These are phyloP conservation scores for Drosophila melanogaster DNA, from an alignment of 1,140 invertebrate genomes.

Conservation along the genomic window DNA sequence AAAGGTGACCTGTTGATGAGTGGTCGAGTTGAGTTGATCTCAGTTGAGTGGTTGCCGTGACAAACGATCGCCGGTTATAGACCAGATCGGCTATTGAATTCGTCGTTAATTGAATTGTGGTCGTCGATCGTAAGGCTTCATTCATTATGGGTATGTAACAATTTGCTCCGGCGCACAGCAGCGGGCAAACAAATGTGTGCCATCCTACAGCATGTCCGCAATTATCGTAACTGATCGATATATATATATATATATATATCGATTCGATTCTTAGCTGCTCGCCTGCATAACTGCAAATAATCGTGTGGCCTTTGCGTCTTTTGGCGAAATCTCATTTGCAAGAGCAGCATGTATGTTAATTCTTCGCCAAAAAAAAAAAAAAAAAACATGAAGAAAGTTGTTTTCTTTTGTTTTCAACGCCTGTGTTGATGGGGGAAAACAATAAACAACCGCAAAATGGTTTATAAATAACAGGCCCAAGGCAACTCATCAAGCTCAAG, in stretches of 20 bases:
- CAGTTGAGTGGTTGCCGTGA: slow-evolving; percentile 29
- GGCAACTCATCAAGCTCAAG: slow-evolving; percentile 23
- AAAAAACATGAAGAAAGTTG: slow-evolving; percentile 35
- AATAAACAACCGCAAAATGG: slow-evolving; percentile 44
- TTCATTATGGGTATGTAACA: slow-evolving; percentile 37
- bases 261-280: neutral
- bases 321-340: neutral
- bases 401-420: slow-evolving; percentile 37
- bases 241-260: slow-evolving; percentile 13
- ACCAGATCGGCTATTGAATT: slow-evolving; percentile 27
- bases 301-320: neutral
- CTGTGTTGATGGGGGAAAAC: slow-evolving; percentile 15
- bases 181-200: slow-evolving; percentile 3
- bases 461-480: slow-evolving; percentile 43
- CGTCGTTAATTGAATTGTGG: slow-evolving; percentile 49
- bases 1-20: slow-evolving; percentile 56
- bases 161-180: slow-evolving; percentile 11
- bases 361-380: slow-evolving; percentile 15
- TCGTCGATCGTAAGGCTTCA: slow-evolving; percentile 34
- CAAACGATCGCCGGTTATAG: slow-evolving; percentile 43
- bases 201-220: slow-evolving; percentile 21
- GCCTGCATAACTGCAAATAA: slow-evolving; percentile 9
- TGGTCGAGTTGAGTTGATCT: slow-evolving; percentile 26
- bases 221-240: slow-evolving; percentile 29
- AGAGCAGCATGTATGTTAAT: slow-evolving; percentile 43